Evolutionary conservation across 1,140 invertebrate genomes (phyloP), one percentile per base, ranked within the genome.

Genomic region (Leptinotarsa defecta): DNA sequence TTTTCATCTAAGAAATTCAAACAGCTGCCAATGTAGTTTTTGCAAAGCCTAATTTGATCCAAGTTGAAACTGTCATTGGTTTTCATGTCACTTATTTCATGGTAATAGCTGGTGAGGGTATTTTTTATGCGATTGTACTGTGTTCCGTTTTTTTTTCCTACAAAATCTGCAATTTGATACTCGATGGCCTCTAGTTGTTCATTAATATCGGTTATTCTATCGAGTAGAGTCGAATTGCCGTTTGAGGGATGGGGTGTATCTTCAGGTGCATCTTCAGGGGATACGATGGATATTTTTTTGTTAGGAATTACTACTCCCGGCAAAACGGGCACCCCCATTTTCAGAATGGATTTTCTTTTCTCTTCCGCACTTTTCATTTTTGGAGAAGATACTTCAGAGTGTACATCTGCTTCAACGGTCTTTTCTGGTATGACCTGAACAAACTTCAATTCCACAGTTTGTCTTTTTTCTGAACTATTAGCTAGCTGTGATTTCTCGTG

Each of bases 321-420:
- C 73, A 82, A 68, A 6, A 82, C 81, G 13, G 80, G 74, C 15
- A 82, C 78, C 4, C 81, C 81, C 3, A 78, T 68, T 77, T 81
- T 82, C 69, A 80, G 68, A 3, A 78, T 78, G 17, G 80, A 81
- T 67, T 76, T 78, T 57, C 80, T 72, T 69, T 81, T 81, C 48
- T 77, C 73, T 17, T 74, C 69, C 4, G 80, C 74, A 68, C 67
- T 74, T 68, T 74, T 52, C 48, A 77, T 71, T 70, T 52, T 48
- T 15, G 73, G 63, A 69, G 69, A 61, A 68, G 76, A 77, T 15
- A 48, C 19, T 48, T 49, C 64, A n/a, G 65, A 73, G 57, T 71
- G 57, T 15, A 57, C 62, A 17, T 74, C 48, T 8, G 48, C 57
- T 27, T 61, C n/a, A 49, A 24, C 22, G 69, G 57, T 67, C 22